These are phyloP conservation scores for mouse (Mus musculus) DNA, from an alignment of 2,113 vertebrate species.

Conservation along the genomic window DNA sequence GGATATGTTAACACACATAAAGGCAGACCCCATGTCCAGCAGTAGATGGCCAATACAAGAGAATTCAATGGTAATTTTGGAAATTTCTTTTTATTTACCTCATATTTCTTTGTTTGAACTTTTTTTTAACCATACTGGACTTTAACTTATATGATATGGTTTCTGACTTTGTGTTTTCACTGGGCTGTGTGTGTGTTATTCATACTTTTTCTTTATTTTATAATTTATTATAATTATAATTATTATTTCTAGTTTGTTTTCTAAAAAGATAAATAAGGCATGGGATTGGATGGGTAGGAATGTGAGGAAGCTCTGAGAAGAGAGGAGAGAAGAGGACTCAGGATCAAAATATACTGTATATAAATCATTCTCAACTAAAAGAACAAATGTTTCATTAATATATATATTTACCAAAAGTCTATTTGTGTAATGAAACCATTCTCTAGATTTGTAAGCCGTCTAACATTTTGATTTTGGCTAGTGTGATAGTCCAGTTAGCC, in stretches of 20 bases:
- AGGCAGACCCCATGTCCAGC: no score
- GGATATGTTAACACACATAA: background rate
- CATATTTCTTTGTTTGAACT: background rate
- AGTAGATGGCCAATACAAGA: background rate
- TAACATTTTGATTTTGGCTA: background rate
- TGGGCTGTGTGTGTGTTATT: background rate
- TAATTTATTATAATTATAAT: background rate
- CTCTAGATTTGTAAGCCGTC: background rate
- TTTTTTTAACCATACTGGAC: background rate
- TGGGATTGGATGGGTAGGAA: background rate
- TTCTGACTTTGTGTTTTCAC: background rate
- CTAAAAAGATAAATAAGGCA: background rate
- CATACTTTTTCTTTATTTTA: background rate
- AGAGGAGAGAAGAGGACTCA: background rate
- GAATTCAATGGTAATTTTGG: background rate
- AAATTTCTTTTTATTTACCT: background rate
- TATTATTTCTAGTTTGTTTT: background rate
- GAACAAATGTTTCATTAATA: background rate
- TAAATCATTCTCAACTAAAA: background rate
- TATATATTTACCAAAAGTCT: background rate
- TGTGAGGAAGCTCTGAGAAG: background rate
- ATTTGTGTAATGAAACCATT: background rate
- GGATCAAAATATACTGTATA: background rate
- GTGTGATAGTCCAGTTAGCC: background rate
- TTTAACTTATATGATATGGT: background rate